phyloP scores from a whole-genome alignment of 2,888 invertebrate species.

The Allacma fusca region DNA sequence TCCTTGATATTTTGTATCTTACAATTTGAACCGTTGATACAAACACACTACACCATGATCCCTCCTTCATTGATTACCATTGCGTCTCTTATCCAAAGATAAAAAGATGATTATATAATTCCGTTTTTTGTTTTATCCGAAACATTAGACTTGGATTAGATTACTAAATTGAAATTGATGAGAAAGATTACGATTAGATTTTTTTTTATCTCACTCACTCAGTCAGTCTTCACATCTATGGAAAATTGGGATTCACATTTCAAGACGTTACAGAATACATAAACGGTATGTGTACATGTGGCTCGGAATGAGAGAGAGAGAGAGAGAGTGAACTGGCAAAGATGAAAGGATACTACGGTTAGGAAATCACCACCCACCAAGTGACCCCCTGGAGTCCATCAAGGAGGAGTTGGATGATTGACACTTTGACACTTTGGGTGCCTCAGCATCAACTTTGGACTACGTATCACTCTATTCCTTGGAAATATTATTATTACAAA shows the following conservation, averaged over 20 bases:
- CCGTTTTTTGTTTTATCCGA: neutral
- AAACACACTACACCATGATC: neutral
- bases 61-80: neutral
- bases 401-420: slow-evolving; percentile 61
- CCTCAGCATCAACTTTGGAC: slow-evolving; percentile 43
- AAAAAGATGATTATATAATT: neutral
- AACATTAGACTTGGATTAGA: slow-evolving; percentile 21
- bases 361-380: slow-evolving; percentile 60
- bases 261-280: neutral
- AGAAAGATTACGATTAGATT: slow-evolving; percentile 40
- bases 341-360: slow-evolving; percentile 35
- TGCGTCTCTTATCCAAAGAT: neutral
- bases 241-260: neutral
- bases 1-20: too few species aligned
- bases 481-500: slow-evolving; percentile 24
- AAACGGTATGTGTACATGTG: too few species aligned
- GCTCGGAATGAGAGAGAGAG: neutral
- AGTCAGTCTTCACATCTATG: neutral
- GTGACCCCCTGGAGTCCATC: slow-evolving; percentile 61
- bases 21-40: neutral
- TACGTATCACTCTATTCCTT: slow-evolving; percentile 12
- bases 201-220: neutral
- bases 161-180: slow-evolving; percentile 46
- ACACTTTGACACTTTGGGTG: slow-evolving; percentile 61
- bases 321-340: slow-evolving; percentile 6